phyloP scores from a whole-genome alignment of 2,888 invertebrate genomes.

The Phortica okadai region DNA sequence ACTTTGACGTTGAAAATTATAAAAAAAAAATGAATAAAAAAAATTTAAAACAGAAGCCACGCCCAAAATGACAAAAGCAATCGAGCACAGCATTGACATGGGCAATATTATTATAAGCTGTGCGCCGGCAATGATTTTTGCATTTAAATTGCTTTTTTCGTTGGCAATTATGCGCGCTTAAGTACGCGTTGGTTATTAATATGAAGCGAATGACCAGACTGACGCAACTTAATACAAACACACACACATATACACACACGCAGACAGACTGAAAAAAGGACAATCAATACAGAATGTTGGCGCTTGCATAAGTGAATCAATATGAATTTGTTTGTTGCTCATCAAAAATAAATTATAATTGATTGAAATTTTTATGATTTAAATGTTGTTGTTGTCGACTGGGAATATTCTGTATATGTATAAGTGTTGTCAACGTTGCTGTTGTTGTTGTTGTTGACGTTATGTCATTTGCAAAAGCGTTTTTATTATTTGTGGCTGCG shows the following conservation, averaged over 20 bases:
- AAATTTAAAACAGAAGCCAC: too few relatives aligned
- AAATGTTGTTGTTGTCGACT: too few relatives aligned
- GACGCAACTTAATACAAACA: background rate
- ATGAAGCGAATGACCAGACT: background rate
- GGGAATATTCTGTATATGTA: too few relatives aligned
- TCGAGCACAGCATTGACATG: too few relatives aligned
- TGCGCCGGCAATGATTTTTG: background rate
- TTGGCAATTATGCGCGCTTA: conserved; percentile 14
- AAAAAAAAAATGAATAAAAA: too few relatives aligned
- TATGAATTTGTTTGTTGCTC: background rate
- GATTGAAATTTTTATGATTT: too few relatives aligned
- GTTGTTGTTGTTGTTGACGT: background rate
- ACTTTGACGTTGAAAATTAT: too few relatives aligned
- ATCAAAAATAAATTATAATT: background rate
- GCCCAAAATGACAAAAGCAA: too few relatives aligned
- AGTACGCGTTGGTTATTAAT: conserved; percentile 13
- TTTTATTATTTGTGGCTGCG: too few relatives aligned
- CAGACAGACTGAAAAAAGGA: background rate
- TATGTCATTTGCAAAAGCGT: background rate
- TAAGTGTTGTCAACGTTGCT: too few relatives aligned
- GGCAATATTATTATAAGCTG: background rate
- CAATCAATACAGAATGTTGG: background rate
- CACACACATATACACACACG: too few relatives aligned
- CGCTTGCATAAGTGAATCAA: background rate
- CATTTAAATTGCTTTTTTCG: conserved; percentile 23